Percentiles rank a stretch among this genome's conserved stretches.
phyloP scores from a whole-genome alignment of 2,888 invertebrate genomes.

The Doris montereyensis region DNA sequence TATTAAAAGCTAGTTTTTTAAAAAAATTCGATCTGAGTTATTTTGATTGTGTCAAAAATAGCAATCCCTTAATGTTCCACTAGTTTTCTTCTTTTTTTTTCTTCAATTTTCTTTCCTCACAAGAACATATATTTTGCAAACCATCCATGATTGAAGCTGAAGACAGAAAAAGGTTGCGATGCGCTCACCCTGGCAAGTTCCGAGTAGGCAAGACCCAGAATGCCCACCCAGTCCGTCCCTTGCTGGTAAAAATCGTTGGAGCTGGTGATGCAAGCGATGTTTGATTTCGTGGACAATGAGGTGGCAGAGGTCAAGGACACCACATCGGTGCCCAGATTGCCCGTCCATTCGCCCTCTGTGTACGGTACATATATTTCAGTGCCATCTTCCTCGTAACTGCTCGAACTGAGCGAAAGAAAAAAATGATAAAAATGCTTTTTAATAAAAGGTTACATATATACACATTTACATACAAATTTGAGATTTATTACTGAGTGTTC shows the following conservation, averaged over 20 bases:
- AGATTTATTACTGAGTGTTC: no score
- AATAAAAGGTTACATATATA: no score
- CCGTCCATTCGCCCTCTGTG: constrained; percentile 78
- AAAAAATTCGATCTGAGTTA: no score
- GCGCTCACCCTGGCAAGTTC: constrained; percentile 62
- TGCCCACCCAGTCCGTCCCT: constrained; percentile 79
- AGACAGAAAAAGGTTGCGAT: no score
- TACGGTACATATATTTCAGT: constrained; percentile 74
- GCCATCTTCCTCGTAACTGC: constrained; percentile 69
- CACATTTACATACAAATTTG: no score
- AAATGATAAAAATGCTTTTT: background rate
- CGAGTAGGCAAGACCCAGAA: constrained; percentile 78
- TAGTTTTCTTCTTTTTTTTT: no score
- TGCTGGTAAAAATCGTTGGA: constrained; percentile 78
- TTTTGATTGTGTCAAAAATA: no score
- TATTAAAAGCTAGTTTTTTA: no score
- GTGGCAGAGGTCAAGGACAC: constrained; percentile 73
- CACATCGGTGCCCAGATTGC: constrained; percentile 75
- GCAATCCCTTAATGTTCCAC: no score
- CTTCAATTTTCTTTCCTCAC: no score
- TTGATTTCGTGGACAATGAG: constrained; percentile 72
- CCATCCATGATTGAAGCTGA: no score
- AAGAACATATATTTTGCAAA: no score
- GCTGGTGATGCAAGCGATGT: constrained; percentile 77
- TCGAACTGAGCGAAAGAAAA: constrained; percentile 62